Percentiles rank a stretch among this genome's conserved stretches.
phyloP scores from a whole-genome alignment of 2,888 invertebrate genomes.

The Apamea epomidion region DNA sequence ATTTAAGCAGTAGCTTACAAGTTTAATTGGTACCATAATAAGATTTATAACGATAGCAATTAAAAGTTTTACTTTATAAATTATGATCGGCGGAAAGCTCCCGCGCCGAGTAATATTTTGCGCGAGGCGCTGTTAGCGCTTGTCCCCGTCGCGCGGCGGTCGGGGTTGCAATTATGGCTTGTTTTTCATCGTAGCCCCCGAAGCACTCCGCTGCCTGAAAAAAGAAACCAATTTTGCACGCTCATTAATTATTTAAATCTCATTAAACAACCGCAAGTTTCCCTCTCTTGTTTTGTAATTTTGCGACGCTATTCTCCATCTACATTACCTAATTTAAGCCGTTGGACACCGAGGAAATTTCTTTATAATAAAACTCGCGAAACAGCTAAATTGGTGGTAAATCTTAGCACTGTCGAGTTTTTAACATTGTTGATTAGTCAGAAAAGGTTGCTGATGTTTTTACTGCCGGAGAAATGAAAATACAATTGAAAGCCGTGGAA shows the following conservation, averaged over 20 bases:
- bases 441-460: slow-evolving; percentile 27
- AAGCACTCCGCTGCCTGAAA: slow-evolving; percentile 82
- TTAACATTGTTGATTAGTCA: slow-evolving; percentile 43
- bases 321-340: slow-evolving; percentile 79
- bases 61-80: slow-evolving; percentile 82
- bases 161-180: slow-evolving; percentile 86
- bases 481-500: slow-evolving; percentile 4
- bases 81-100: slow-evolving; percentile 74
- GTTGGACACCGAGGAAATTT: slow-evolving; percentile 74
- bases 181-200: slow-evolving; percentile 85
- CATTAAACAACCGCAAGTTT: slow-evolving; percentile 89
- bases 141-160: slow-evolving; percentile 75
- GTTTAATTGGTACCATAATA: slow-evolving; percentile 78
- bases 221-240: slow-evolving; percentile 90
- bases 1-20: slow-evolving; percentile 63
- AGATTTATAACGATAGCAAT: slow-evolving; percentile 80
- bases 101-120: slow-evolving; percentile 69
- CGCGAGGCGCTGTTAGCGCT: slow-evolving; percentile 61
- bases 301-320: slow-evolving; percentile 78
- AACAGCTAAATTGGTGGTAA: slow-evolving; percentile 46
- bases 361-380: slow-evolving; percentile 57
- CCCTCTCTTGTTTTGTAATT: slow-evolving; percentile 84
- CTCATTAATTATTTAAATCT: slow-evolving; percentile 91
- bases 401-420: slow-evolving; percentile 56
- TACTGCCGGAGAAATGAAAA: slow-evolving; percentile 9